Base-by-base conservation (phyloP, 2,797 vertebrate species). In the Cuniculus paca region DNA sequence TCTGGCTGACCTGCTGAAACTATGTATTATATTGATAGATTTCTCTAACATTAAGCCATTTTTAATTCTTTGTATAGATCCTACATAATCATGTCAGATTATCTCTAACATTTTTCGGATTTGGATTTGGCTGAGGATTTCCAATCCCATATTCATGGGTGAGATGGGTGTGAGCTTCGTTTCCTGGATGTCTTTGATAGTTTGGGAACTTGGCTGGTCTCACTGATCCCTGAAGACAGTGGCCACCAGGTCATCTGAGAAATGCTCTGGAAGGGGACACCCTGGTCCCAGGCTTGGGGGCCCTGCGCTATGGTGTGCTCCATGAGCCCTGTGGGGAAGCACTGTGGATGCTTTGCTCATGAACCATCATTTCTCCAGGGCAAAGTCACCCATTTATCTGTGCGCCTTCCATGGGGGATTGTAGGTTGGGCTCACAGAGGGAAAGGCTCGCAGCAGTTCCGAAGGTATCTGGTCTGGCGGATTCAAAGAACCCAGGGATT, bases 61-160 rank as follows among this genome's bases (percentile, higher is more conserved):
- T 86, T 52, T 58, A 56, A 82, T 90, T 87, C 84, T 93, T 77
- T 58, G 68, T 39, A 26, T 31, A 84, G 72, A 60, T 39, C 61
- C 56, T 34, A 26, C 65, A n/a, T 48, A 45, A 78, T 90, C 63
- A 2, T 0, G 24, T 90, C 42, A 34, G 61, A 65, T 82, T 31
- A 65, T 56, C 88, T 16, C 87, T n/a, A 20, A 61, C 17, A 28
- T 52, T 78, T 75, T 58, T 61, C 39, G 13, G 72, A 77, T 77
- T 2, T 50, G 75, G 61, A 72, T 45, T 19, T 77, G 34, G 31
- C 2, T 26, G 52, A 88, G 79, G 72, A 56, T 0, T 79, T 74
- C 1, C 34, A 34, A 68, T n/a, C 31, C 10, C 2, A 5, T 36
- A 7, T 84, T 22, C 39, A 2, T 0, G 0, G 28, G 58, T 1